phyloP scores from a whole-genome alignment of 2,113 vertebrate species.

The Anthoscopus minutus region DNA sequence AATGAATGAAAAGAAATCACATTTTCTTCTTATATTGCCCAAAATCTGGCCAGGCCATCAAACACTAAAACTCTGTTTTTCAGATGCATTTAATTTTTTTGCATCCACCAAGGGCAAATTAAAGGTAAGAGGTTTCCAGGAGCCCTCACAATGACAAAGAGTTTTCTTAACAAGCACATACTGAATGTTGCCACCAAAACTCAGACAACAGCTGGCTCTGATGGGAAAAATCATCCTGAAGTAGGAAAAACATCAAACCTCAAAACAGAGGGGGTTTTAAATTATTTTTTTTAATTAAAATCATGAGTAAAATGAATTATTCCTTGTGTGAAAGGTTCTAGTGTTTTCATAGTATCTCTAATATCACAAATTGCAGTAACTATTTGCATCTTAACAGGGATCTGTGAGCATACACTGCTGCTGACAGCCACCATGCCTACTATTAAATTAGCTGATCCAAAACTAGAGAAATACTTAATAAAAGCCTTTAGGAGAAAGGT shows the following conservation, averaged over 20 bases:
- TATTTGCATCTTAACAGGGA: not conserved
- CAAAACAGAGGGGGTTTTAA: not conserved
- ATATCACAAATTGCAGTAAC: not conserved
- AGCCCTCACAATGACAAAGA: not conserved
- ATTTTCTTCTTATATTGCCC: not conserved
- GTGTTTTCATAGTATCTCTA: not conserved
- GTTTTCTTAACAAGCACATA: not conserved
- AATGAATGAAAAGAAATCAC: not conserved
- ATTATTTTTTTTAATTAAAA: not conserved
- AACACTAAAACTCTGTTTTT: not conserved
- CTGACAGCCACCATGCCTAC: not conserved
- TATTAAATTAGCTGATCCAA: not conserved
- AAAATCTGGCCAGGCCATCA: not conserved
- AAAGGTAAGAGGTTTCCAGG: not conserved
- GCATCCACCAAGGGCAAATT: not conserved
- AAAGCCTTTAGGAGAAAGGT: not conserved
- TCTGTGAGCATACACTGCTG: fast-evolving
- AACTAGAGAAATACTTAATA: not conserved
- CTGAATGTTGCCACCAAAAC: not conserved
- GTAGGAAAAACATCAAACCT: not conserved
- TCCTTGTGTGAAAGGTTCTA: not conserved
- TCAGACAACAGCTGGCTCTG: not conserved
- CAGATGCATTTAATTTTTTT: not conserved
- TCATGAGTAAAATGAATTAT: not conserved
- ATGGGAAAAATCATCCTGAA: not conserved